Conservation (phyloP, 2,797 vertebrate species). For the Crocidura indochinensis region DNA sequence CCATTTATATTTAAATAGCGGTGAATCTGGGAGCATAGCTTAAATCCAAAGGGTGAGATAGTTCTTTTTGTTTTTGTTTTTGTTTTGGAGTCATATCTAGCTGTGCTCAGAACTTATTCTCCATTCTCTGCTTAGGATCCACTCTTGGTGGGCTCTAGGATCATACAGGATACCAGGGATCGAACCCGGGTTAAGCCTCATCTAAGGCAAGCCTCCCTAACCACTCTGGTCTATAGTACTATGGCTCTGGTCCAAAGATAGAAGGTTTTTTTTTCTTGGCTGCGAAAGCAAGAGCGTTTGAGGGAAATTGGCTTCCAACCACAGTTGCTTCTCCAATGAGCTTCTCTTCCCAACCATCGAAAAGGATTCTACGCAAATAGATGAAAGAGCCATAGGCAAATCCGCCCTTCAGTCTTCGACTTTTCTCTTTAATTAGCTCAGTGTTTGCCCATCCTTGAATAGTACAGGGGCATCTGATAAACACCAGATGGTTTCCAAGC, state of each 20-base stretch:
- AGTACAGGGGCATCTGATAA: slow-evolving; percentile 70
- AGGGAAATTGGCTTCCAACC: background rate
- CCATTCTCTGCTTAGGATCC: too few species aligned
- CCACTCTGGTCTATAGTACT: too few species aligned
- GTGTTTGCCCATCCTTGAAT: slow-evolving; percentile 62
- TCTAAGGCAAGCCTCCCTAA: too few species aligned
- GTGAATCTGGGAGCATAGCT: slow-evolving; percentile 37
- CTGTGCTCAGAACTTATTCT: too few species aligned
- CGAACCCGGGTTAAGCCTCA: too few species aligned
- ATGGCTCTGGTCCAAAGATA: too few species aligned
- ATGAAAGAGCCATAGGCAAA: slow-evolving; percentile 60
- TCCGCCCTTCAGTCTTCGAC: slow-evolving; percentile 72
- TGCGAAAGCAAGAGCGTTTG: slow-evolving; percentile 44
- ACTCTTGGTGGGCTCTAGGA: too few species aligned
- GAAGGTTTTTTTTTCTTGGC: background rate
- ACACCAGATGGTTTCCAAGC: slow-evolving; percentile 72
- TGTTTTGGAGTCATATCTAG: too few species aligned
- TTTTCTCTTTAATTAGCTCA: slow-evolving; percentile 72
- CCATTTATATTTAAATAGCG: background rate
- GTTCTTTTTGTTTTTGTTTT: too few species aligned
- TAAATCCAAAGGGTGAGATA: slow-evolving; percentile 24
- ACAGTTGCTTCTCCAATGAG: background rate
- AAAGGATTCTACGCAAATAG: slow-evolving; percentile 53
- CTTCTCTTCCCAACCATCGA: slow-evolving; percentile 27
- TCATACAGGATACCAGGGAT: too few species aligned